Evolutionary conservation across 2,888 invertebrate species (phyloP).

Genomic region (Omphaloscelis lunosa): DNA sequence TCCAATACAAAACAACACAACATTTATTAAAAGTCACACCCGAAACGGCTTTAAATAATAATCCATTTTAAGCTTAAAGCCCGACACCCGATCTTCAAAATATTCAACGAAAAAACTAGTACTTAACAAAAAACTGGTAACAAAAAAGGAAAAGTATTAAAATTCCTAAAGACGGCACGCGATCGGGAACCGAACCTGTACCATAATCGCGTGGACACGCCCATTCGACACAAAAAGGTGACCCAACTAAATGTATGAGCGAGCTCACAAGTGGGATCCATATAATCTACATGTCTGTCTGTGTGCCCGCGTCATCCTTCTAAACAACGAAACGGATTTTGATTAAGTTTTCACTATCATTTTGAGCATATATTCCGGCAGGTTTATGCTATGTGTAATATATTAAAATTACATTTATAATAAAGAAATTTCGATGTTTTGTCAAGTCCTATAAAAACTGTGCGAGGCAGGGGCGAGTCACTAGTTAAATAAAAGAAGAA

Average conservation of each 20-base stretch:
- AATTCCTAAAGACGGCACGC: slow-evolving; percentile 84
- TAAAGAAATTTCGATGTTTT: not conserved
- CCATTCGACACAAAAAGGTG: slow-evolving; percentile 80
- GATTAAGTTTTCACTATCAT: not conserved
- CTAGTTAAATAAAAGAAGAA: not conserved
- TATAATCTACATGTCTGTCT: not conserved
- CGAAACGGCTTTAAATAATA: slow-evolving; percentile 49
- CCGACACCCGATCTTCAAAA: slow-evolving; percentile 64
- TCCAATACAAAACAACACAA: slow-evolving; percentile 5
- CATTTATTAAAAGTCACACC: slow-evolving; percentile 13
- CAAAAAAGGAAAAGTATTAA: slow-evolving; percentile 74
- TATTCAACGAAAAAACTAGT: slow-evolving; percentile 59
- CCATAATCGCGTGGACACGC: slow-evolving; percentile 83
- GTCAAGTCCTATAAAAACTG: not conserved
- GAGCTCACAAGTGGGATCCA: slow-evolving; percentile 28
- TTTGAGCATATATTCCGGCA: not conserved
- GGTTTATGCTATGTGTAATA: not conserved
- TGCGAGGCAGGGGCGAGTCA: not conserved
- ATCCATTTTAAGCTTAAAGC: slow-evolving; percentile 64
- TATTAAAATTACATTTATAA: too few relatives aligned
- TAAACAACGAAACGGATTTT: not conserved
- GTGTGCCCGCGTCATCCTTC: not conserved
- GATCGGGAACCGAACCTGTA: slow-evolving; percentile 84
- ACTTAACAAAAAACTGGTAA: slow-evolving; percentile 52
- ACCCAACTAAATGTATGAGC: slow-evolving; percentile 68